Percentiles rank a stretch among this genome's conserved stretches.
Evolutionary conservation across 2,113 vertebrate species (phyloP).

Genomic region (Pelecanoides urinatrix): DNA sequence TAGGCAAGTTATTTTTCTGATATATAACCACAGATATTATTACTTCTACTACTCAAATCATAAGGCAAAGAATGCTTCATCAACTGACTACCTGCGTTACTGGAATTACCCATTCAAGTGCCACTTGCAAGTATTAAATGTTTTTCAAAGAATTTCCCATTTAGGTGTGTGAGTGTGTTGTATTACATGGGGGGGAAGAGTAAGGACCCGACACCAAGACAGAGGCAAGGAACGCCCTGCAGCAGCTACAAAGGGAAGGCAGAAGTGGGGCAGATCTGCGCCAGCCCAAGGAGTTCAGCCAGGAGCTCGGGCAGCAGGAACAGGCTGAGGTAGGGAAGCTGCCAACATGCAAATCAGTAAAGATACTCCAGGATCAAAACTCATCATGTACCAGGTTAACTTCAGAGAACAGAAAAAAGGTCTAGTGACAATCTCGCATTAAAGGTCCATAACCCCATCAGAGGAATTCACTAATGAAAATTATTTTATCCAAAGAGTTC

Average conservation of each 20-base stretch:
- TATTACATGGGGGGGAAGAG: too few relatives aligned
- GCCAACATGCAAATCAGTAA: background rate
- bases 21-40: background rate
- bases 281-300: background rate
- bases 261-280: background rate
- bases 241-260: background rate
- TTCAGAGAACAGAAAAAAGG: background rate
- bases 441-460: background rate
- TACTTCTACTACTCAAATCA: background rate
- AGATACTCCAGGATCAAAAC: background rate
- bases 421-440: background rate
- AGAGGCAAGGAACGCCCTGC: fast-evolving
- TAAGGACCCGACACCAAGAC: background rate
- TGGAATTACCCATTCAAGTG: background rate
- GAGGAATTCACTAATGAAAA: background rate
- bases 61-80: background rate
- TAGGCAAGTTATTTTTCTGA: background rate
- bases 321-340: background rate
- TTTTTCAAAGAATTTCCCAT: background rate
- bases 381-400: background rate
- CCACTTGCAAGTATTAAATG: background rate
- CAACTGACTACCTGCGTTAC: background rate
- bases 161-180: background rate
- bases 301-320: background rate
- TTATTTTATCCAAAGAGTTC: background rate